A percentile compares a stretch with the other conserved stretches of the same genome.
Evolutionary conservation across 2,113 vertebrate species (phyloP).

Genomic region (Vulpes vulpes): DNA sequence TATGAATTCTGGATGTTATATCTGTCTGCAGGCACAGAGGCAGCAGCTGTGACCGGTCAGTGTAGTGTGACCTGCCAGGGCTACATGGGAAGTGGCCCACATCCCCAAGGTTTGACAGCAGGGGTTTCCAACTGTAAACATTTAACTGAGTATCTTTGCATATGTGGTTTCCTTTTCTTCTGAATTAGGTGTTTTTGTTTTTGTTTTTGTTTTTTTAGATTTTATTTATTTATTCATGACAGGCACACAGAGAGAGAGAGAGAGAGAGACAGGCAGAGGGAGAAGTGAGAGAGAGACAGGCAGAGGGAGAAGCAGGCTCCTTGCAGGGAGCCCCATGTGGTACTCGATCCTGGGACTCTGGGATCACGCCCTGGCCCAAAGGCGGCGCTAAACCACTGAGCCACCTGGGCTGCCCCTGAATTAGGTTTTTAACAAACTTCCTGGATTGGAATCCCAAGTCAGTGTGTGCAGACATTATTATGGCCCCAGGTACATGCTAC

Average conservation of each 20-base stretch:
- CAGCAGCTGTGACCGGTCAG: not conserved
- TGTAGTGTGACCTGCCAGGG: fast-evolving
- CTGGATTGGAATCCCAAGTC: not conserved
- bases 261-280: too few relatives aligned
- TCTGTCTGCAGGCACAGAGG: conserved; percentile 91
- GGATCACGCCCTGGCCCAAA: too few relatives aligned
- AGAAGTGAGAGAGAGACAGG: too few relatives aligned
- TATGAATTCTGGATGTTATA: conserved; percentile 94
- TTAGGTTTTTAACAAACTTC: not conserved
- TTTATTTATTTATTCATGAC: too few relatives aligned
- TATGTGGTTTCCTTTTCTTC: not conserved
- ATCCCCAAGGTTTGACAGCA: not conserved
- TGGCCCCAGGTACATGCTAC: not conserved
- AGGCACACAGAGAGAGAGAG: too few relatives aligned
- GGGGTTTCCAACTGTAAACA: not conserved
- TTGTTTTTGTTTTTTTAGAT: too few relatives aligned
- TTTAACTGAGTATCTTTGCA: not conserved
- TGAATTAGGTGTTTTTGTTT: not conserved
- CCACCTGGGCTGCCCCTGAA: too few relatives aligned
- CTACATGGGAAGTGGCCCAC: not conserved
- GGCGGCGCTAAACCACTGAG: too few relatives aligned
- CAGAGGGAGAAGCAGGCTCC: too few relatives aligned
- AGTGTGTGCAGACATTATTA: not conserved
- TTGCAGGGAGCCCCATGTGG: too few relatives aligned
- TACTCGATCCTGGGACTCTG: too few relatives aligned